These are phyloP conservation scores for Troides helena DNA, from an alignment of 2,888 invertebrate species.

Conservation along the genomic window DNA sequence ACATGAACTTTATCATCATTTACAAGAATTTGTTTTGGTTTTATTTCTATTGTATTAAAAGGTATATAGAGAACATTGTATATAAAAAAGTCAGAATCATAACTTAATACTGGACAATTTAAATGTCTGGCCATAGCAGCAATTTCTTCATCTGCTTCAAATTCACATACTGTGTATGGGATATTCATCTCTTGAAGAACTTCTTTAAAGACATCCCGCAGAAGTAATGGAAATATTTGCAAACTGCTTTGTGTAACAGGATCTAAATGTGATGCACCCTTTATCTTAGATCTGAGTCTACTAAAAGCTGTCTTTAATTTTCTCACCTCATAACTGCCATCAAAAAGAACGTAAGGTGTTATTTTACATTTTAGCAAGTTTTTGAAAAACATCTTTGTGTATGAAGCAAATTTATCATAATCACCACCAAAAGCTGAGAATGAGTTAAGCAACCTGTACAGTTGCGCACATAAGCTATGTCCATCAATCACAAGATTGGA, in stretches of 20 bases:
- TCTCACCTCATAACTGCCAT: conserved; percentile 87
- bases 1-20: conserved; percentile 57
- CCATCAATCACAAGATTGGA: conserved; percentile 89
- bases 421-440: conserved; percentile 91
- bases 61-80: conserved; percentile 92
- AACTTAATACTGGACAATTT: conserved; percentile 92
- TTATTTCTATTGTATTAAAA: conserved; percentile 82
- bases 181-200: conserved; percentile 84
- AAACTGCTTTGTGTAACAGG: conserved; percentile 75
- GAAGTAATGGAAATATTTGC: conserved; percentile 86
- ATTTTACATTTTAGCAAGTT: conserved; percentile 85
- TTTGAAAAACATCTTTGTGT: conserved; percentile 84
- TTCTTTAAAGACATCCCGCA: conserved; percentile 87
- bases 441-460: conserved; percentile 82
- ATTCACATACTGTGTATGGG: conserved; percentile 86
- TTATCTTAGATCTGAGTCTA: conserved; percentile 81
- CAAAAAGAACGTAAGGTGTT: conserved; percentile 86
- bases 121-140: conserved; percentile 89
- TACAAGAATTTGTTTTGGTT: conserved; percentile 52
- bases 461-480: conserved; percentile 85
- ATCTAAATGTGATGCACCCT: conserved; percentile 78
- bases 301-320: conserved; percentile 84
- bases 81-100: conserved; percentile 96
- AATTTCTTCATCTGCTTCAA: conserved; percentile 94
- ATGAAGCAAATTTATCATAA: conserved; percentile 87